Base-by-base conservation (phyloP, 2,888 invertebrate genomes). In the Campoplex nolae region DNA sequence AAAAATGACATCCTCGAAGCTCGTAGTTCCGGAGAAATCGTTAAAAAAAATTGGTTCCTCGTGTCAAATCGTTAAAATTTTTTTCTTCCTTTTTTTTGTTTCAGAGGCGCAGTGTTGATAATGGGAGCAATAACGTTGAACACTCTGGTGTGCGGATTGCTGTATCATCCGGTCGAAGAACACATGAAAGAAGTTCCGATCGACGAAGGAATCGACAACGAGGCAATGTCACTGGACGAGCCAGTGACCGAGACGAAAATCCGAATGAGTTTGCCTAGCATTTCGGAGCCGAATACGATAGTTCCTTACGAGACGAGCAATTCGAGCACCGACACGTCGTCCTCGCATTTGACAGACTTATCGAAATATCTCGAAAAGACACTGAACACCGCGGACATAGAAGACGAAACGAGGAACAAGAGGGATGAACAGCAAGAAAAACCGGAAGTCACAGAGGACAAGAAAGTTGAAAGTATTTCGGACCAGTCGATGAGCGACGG, bases 161-260 rank as follows among this genome's bases (percentile, higher is more conserved):
- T 98, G 75, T 98, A 98, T 93, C 97, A 98, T 90, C 98, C 98
- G 0, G 98, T 98, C 0, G 97, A 97, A 88, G 96, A 96, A 88
- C 98, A 98, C 92, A 96, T 98, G 97, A 96, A 97, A 88, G 95
- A 96, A 71, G 94, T 83, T 91, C 95, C 89, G 90, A 94, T 91
- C 35, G 94, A 84, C 93, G 95, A 54, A 93, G 95, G 88, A 86
- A 95, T 92, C n/a, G 93, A 93, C 73, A 93, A 93, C 85, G 92
- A 91, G 42, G 93, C 92, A 4, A 77, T 94, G 77, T 91, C 90
- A 4, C 87, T 93, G 56, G 93, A 93, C 54, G 93, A 93, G 71
- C 75, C 89, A 45, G 45, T 85, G 4, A 16, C 56, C 23, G 86
- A 51, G 38, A 84, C 80, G 45, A 88, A 88, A 77, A 75, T 85